Conservation (phyloP, 2,888 invertebrate species). For the Salpingus planirostris region DNA sequence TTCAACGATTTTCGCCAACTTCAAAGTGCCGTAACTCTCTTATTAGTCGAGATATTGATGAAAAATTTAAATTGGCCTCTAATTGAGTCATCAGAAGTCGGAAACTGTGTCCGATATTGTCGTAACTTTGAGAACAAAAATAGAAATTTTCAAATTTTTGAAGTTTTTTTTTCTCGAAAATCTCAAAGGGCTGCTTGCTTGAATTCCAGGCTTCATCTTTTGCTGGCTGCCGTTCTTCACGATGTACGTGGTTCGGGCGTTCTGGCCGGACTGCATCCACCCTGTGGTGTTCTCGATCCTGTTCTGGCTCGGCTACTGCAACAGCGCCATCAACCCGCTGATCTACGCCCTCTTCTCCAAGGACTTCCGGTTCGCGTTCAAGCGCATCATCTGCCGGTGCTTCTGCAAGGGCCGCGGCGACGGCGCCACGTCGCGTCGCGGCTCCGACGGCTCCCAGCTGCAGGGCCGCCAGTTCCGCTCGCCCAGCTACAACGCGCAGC, state of each 20-base stretch:
- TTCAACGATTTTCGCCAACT: too few relatives aligned
- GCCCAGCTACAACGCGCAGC: slow-evolving; percentile 49
- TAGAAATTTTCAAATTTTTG: too few relatives aligned
- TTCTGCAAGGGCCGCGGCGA: slow-evolving; percentile 52
- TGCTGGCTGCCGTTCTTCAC: slow-evolving; percentile 98
- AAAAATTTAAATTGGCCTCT: too few relatives aligned
- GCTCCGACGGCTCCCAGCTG: slow-evolving; percentile 48
- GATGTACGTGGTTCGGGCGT: slow-evolving; percentile 84
- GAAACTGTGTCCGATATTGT: too few relatives aligned
- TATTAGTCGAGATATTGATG: too few relatives aligned
- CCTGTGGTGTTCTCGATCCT: slow-evolving; percentile 80
- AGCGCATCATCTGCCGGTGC: slow-evolving; percentile 81
- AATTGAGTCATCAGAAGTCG: too few relatives aligned
- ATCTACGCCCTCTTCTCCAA: slow-evolving; percentile 92
- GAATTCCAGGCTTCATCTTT: too few relatives aligned
- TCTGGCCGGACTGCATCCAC: slow-evolving; percentile 77
- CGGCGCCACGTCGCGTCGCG: slow-evolving; percentile 42
- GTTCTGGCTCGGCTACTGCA: slow-evolving; percentile 97
- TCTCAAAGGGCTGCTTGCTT: too few relatives aligned
- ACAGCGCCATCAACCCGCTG: slow-evolving; percentile 91
- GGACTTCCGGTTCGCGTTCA: slow-evolving; percentile 92
- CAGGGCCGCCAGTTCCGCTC: slow-evolving; percentile 46
- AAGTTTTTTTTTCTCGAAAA: too few relatives aligned
- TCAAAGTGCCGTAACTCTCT: too few relatives aligned
- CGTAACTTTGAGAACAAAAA: too few relatives aligned